These are phyloP conservation scores for Calcarius ornatus DNA, from an alignment of 2,113 vertebrate species.

Conservation along the genomic window DNA sequence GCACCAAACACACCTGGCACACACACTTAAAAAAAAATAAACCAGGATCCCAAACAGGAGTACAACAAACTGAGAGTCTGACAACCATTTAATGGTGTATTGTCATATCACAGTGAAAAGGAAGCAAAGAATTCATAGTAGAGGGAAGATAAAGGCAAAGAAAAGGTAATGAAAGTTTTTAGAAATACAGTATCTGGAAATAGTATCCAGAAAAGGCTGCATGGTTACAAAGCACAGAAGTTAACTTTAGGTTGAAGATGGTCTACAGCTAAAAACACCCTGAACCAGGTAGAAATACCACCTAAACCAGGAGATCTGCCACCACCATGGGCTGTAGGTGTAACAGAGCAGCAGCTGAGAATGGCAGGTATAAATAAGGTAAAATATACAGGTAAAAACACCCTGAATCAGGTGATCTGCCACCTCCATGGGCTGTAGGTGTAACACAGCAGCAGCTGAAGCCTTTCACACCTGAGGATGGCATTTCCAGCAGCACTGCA, in stretches of 20 bases:
- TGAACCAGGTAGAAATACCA: too few relatives aligned
- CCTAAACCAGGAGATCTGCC: not conserved
- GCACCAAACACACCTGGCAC: not conserved
- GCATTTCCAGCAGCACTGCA: not conserved
- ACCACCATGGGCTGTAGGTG: not conserved
- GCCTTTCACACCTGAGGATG: not conserved
- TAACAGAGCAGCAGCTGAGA: not conserved
- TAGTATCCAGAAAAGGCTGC: not conserved
- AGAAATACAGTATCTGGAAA: not conserved
- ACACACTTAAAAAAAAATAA: not conserved
- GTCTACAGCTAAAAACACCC: not conserved
- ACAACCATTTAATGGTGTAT: rapidly evolving
- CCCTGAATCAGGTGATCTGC: too few relatives aligned
- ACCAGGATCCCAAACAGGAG: not conserved
- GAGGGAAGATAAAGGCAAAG: not conserved
- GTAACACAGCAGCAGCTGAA: too few relatives aligned
- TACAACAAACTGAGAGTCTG: not conserved
- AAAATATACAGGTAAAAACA: too few relatives aligned
- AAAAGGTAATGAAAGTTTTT: not conserved
- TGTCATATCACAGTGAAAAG: not conserved
- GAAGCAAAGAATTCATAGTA: not conserved
- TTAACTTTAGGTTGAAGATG: not conserved
- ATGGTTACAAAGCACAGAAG: not conserved
- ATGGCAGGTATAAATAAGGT: too few relatives aligned
- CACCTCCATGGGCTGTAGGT: too few relatives aligned